Evolutionary conservation across 2,797 vertebrate genomes (phyloP), one percentile per base, ranked within the genome.

Genomic region (Gymnodraco acuticeps): DNA sequence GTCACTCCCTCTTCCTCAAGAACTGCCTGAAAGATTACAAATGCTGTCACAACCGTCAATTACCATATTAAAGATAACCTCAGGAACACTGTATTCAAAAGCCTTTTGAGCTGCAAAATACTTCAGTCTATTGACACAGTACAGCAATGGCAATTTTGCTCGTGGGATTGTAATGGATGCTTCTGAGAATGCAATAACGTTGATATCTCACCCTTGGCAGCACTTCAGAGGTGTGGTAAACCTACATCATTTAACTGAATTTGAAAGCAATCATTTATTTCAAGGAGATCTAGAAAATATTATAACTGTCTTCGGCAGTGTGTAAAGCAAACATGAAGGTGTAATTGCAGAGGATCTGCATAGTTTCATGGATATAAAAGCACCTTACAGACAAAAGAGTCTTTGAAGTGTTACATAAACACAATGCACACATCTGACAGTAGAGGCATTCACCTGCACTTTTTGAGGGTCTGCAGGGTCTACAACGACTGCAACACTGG

Each of bases 391-490:
- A 38, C 6, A 9, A 38, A 38, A 38, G 8, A 38, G 33, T 38
- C 6, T 38, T 38, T 38, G 2, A 63, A 5, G 15, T 15, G 10
- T 14, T 1, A 23, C 27, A 1, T 3, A 50, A 2, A 75, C 7
- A 55, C 11, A 15, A 17, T 4, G 55, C 13, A 53, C 38, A 38
- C 7, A 60, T 58, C 3, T 54, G 16, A 33, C 3, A 47, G 19
- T 0, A 31, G n/a, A 69, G 10, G 7, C 3, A 46, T 41, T 81
- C 53, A 98, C 98, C 96, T 99, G 96, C 55, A 99, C 96, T 0
- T 93, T 94, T 69, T 96, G 93, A 0, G 98, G 98, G 90, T 99
- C 98, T 0, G 98, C 97, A 10, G 98, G 98, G 80, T 99, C 98
- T 0, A 99, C 90, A 17, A 94, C 97, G 0, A 95, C 97, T 0